Base-by-base conservation (phyloP, 1,140 invertebrate species). In the Drosophila grimshawi region DNA sequence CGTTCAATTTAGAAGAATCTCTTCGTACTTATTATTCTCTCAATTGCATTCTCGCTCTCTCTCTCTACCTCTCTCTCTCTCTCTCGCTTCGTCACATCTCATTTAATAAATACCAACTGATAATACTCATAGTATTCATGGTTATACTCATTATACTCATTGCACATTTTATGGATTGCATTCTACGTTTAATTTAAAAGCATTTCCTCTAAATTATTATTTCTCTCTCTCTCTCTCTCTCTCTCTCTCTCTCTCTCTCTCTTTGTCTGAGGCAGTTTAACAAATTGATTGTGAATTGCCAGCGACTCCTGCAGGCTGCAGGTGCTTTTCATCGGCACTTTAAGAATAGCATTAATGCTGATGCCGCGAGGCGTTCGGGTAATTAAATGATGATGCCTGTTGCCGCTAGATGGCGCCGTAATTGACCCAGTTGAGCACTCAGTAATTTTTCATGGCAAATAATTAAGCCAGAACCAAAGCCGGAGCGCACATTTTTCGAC, bases 401-500 rank as follows among this genome's bases (percentile, higher is more conserved):
- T 51, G 66, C 59, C 72, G 59, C 59, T 51, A 69, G 72, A 69
- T 74, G 71, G 56, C 71, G 65, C 65, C 52, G 19, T 57, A 68
- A 55, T 51, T 62, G 57, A 74, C 59, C 57, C 59, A 63, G 56
- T 62, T 74, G 65, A 61, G 51, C 29, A 39, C 39, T 30, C 49
- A 65, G 65, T 70, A 75, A 76, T 78, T 76, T 78, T 76, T 78
- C 67, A 78, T 78, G 52, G 51, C 76, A 78, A 78, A 78, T 76
- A 78, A 78, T 78, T 78, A 78, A 76, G 67, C 71, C 37, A 63
- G 63, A 52, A 41, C 64, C 76, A 76, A 78, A 76, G 67, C 65
- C 37, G 59, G 60, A 52, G 46, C 64, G 53, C 56, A 56, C 63
- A 35, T 60, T 78, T 75, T 62, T 41, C 6, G 62, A 33, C 49